Base-by-base conservation (phyloP, 2,113 vertebrate genomes). In the Oncorhynchus mykiss region DNA sequence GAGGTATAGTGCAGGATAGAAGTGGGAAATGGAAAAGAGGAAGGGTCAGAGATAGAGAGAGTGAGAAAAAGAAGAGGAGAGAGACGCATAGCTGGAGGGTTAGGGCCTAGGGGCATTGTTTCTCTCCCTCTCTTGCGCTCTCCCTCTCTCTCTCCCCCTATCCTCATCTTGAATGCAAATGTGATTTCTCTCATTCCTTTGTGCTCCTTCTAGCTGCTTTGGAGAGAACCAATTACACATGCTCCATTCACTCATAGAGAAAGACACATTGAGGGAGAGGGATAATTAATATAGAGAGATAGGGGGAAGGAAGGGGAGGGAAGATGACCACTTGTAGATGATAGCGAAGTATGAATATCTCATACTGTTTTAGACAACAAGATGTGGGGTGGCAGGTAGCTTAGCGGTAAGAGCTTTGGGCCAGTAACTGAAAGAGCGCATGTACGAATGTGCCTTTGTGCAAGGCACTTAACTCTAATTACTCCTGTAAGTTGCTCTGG, bases 151-250 rank as follows among this genome's bases (percentile, higher is more conserved):
- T 76, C 77, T 79, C 85, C 78, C 79, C 84, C 84, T 88, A 79
- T 24, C 86, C 90, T 91, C 91, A 91, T 91, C 90, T 84, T 54
- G 84, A 88, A 92, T 92, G 91, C 91, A 91, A 91, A 92, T 91
- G 91, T 81, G 84, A 86, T 88, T 89, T 82, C 86, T 88, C 79
- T 87, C 81, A 86, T 85, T 88, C 89, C 89, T 89, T 88, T 90
- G 88, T 90, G 88, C 86, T 76, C 81, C 84, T 45, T 45, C 8
- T 90, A 88, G 89, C 89, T 87, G 87, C 90, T 90, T 84, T 45
- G 39, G 84, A 88, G 91, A 91, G 90, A 91, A 91, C 87, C 91
- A 92, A 92, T 92, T 91, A 91, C 90, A 91, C 86, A 82, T 83
- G 88, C 91, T 91, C 85, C 87, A 88, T 86, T 92, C 91, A 77